These are phyloP conservation scores for Cyrtonyx montezumae DNA, from an alignment of 2,113 vertebrate species.

Conservation along the genomic window DNA sequence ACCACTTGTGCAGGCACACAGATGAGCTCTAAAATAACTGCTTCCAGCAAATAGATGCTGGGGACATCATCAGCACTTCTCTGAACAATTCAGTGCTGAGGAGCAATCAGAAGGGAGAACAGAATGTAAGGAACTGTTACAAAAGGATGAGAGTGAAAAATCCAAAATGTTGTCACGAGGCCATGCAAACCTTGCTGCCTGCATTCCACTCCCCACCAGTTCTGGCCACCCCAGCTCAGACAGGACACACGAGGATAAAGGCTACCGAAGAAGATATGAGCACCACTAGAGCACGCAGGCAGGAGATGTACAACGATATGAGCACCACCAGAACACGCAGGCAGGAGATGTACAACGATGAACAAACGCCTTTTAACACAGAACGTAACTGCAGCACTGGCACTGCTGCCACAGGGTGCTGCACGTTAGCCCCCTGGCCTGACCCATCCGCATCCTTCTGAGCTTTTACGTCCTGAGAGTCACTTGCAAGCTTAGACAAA, in stretches of 20 bases:
- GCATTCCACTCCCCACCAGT: background rate
- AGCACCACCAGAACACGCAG: background rate
- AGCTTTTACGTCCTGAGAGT: too few species aligned
- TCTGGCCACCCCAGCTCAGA: background rate
- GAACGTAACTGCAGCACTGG: background rate
- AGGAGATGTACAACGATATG: background rate
- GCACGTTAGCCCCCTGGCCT: background rate
- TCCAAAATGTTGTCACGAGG: background rate
- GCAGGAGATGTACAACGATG: background rate
- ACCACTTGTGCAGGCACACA: background rate
- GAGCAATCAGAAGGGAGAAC: rapidly evolving
- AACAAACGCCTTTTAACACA: too few species aligned
- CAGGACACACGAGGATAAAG: rapidly evolving
- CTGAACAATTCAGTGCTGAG: background rate
- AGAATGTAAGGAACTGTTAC: background rate
- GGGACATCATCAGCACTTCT: rapidly evolving
- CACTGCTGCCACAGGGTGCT: background rate
- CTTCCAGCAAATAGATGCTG: background rate
- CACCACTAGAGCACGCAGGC: background rate
- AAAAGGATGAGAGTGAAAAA: background rate
- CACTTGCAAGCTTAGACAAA: background rate
- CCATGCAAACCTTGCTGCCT: background rate
- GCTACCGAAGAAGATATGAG: background rate
- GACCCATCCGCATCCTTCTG: background rate
- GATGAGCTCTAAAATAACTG: background rate